Percentiles rank a stretch among this genome's conserved stretches.
These are phyloP conservation scores for Sycobia sp. DNA, from an alignment of 1,140 invertebrate genomes.

Conservation along the genomic window DNA sequence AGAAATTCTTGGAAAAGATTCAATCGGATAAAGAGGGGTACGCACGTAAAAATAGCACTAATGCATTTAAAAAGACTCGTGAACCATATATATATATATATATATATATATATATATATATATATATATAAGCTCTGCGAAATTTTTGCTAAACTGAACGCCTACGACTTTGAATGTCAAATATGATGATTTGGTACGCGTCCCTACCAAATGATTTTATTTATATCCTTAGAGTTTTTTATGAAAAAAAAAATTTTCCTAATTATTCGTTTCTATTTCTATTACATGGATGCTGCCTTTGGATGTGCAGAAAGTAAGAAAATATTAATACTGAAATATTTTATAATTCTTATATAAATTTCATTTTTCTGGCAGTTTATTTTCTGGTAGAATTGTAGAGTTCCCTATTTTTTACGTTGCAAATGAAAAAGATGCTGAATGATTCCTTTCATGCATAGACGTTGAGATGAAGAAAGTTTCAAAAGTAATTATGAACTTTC, in stretches of 20 bases:
- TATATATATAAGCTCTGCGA: too few relatives aligned
- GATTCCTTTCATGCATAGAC: conserved; percentile 1
- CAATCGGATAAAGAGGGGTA: conserved; percentile 90
- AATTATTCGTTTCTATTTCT: conserved; percentile 36
- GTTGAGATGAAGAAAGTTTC: not conserved
- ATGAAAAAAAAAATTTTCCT: conserved; percentile 25
- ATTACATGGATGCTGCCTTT: conserved; percentile 42
- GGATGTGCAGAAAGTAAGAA: conserved; percentile 54
- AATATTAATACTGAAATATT: conserved; percentile 26
- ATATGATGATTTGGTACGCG: too few relatives aligned
- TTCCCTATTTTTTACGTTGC: not conserved
- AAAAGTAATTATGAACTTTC: too few relatives aligned
- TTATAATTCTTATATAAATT: conserved; percentile 28
- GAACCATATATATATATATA: not conserved
- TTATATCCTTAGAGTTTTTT: not conserved
- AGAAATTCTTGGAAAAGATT: conserved; percentile 89
- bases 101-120: not conserved
- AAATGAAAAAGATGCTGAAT: not conserved
- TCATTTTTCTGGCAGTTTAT: conserved; percentile 25
- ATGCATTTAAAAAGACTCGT: not conserved
- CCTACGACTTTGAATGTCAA: too few relatives aligned
- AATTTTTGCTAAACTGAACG: too few relatives aligned
- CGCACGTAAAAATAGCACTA: conserved; percentile 41
- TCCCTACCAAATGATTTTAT: too few relatives aligned
- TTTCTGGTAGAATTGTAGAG: conserved; percentile 13